Conservation (phyloP, 2,797 vertebrate species). For the Serranus cabrilla region DNA sequence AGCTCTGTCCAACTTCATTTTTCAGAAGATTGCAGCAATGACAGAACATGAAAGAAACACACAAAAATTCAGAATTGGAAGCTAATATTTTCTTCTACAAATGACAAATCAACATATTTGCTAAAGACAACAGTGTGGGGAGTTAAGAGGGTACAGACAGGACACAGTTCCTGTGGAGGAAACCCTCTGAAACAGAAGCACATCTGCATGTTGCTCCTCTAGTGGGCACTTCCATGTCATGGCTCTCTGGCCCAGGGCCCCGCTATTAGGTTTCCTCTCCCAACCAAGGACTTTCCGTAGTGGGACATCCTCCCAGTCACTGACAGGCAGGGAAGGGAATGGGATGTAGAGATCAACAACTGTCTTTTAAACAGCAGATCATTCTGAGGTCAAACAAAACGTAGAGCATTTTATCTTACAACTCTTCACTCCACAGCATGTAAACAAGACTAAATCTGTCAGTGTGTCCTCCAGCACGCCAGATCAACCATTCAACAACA, state of each 20-base stretch:
- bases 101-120: conserved; percentile 6
- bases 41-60: conserved; percentile 1
- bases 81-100: neutral
- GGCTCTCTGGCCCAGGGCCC: conserved; percentile 67
- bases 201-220: conserved; percentile 77
- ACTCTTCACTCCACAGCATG: neutral
- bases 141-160: conserved; percentile 67
- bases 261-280: conserved; percentile 79
- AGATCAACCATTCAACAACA: conserved; percentile 23
- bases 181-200: conserved; percentile 82
- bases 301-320: conserved; percentile 80
- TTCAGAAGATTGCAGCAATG: conserved; percentile 23
- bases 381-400: conserved; percentile 47
- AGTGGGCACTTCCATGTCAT: conserved; percentile 79
- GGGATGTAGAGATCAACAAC: conserved; percentile 43
- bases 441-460: neutral
- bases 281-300: conserved; percentile 84
- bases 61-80: conserved; percentile 4
- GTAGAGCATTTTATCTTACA: conserved; percentile 16
- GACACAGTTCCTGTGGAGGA: conserved; percentile 80
- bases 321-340: conserved; percentile 37
- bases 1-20: conserved; percentile 17
- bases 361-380: conserved; percentile 51
- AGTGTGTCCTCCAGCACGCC: conserved; percentile 5
- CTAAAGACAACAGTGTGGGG: conserved; percentile 52